Evolutionary conservation across 2,888 invertebrate genomes (phyloP).

Genomic region (Metallyticus violacea): DNA sequence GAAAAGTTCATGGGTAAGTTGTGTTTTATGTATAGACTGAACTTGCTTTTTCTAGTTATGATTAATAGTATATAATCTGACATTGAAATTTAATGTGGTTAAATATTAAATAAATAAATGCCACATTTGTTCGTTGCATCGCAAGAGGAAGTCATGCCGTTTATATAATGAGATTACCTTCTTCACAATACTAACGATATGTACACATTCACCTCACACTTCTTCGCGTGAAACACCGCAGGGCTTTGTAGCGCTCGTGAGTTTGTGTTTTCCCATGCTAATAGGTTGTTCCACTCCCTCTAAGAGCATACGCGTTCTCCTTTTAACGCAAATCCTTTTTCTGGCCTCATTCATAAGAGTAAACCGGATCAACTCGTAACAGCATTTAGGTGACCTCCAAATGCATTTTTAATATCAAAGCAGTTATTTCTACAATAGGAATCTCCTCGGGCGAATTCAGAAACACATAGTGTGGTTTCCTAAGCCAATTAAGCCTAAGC

Average conservation of each 20-base stretch:
- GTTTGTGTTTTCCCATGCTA: too few species aligned
- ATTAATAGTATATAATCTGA: too few species aligned
- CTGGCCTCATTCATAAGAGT: not conserved
- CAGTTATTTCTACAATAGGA: too few species aligned
- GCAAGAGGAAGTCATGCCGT: not conserved
- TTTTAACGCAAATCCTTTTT: not conserved
- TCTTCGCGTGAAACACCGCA: not conserved
- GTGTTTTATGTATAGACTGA: too few species aligned
- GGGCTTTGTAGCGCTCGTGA: too few species aligned
- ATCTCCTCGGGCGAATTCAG: not conserved
- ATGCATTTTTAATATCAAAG: not conserved
- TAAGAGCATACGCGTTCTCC: not conserved
- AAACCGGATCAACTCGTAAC: not conserved
- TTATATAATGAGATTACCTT: not conserved
- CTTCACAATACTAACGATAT: not conserved
- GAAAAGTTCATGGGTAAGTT: too few species aligned
- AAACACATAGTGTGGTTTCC: not conserved
- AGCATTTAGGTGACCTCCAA: not conserved
- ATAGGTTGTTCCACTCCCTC: not conserved
- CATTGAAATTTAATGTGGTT: too few species aligned
- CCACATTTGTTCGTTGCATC: not conserved
- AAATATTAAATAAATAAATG: too few species aligned
- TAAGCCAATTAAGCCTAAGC: too few species aligned
- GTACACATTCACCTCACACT: not conserved
- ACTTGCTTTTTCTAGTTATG: too few species aligned